Percentiles rank a stretch among this genome's conserved stretches.
Conservation (phyloP, 2,797 vertebrate genomes). For the Pangasius larnaudii region DNA sequence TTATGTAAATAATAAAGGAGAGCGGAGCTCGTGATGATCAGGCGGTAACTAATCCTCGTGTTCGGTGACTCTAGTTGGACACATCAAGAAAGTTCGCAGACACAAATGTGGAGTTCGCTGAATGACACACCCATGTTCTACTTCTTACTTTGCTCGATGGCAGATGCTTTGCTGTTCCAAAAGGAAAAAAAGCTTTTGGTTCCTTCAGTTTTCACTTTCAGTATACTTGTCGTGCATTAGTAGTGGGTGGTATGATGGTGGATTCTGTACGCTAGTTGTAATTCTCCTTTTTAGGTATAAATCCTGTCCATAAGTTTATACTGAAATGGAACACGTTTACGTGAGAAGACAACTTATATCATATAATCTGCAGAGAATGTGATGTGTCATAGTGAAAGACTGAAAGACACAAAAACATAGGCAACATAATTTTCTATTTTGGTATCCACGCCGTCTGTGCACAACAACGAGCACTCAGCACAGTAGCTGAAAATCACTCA, state of each 20-base stretch:
- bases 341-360: not conserved
- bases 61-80: not conserved
- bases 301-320: not conserved
- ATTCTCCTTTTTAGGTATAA: not conserved
- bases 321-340: not conserved
- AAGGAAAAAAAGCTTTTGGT: not conserved
- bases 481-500: not conserved
- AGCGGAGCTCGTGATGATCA: constrained; percentile 33
- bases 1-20: constrained; percentile 44
- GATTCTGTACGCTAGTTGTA: not conserved
- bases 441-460: not conserved
- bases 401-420: not conserved
- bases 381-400: constrained; percentile 20
- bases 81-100: not conserved
- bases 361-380: constrained; percentile 15
- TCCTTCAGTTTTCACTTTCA: constrained; percentile 15
- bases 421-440: not conserved
- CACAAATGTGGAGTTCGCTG: not conserved
- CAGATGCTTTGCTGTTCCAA: not conserved
- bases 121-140: constrained; percentile 12
- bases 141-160: not conserved
- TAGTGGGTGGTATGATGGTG: not conserved
- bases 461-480: not conserved
- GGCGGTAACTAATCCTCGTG: not conserved
- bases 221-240: not conserved